Evolutionary conservation across 2,888 invertebrate genomes (phyloP).

Genomic region (Parochlus steinenii): DNA sequence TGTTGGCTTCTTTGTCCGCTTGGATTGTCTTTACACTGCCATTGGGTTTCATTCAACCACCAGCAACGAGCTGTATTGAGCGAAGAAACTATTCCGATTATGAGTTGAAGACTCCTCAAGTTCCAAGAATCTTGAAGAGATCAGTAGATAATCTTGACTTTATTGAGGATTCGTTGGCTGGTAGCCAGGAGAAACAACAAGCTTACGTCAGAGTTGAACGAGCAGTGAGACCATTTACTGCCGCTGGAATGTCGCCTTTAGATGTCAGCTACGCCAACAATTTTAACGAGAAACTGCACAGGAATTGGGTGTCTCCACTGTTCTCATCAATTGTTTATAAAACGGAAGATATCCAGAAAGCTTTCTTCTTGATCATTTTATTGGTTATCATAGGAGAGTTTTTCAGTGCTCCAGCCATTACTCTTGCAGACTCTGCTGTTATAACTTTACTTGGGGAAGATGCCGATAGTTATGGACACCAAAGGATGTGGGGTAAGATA

Average conservation of each 20-base stretch:
- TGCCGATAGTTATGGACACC: slow-evolving; percentile 82
- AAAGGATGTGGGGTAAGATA: too few species aligned
- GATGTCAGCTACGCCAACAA: slow-evolving; percentile 58
- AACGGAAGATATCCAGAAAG: slow-evolving; percentile 76
- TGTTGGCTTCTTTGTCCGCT: slow-evolving; percentile 78
- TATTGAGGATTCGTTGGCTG: slow-evolving; percentile 18
- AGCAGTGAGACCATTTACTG: slow-evolving; percentile 22
- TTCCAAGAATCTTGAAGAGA: slow-evolving; percentile 30
- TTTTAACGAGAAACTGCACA: slow-evolving; percentile 51
- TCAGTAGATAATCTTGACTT: slow-evolving; percentile 28
- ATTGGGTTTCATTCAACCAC: slow-evolving; percentile 87
- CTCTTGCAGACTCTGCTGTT: slow-evolving; percentile 83
- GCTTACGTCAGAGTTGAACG: slow-evolving; percentile 19
- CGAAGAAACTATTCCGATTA: slow-evolving; percentile 44
- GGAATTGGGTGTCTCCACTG: slow-evolving; percentile 71
- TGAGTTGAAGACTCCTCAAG: slow-evolving; percentile 41
- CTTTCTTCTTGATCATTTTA: slow-evolving; percentile 83
- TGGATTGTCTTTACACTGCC: slow-evolving; percentile 97
- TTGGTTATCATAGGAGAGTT: slow-evolving; percentile 94
- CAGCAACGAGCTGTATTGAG: slow-evolving; percentile 73
- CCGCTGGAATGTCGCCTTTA: slow-evolving; percentile 51
- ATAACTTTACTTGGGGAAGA: slow-evolving; percentile 80
- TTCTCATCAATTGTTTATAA: slow-evolving; percentile 90
- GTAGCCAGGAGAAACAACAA: background rate
- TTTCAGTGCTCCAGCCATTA: slow-evolving; percentile 91